Base-by-base conservation (phyloP, 2,797 vertebrate species). In the Coranthus polyacanthus region DNA sequence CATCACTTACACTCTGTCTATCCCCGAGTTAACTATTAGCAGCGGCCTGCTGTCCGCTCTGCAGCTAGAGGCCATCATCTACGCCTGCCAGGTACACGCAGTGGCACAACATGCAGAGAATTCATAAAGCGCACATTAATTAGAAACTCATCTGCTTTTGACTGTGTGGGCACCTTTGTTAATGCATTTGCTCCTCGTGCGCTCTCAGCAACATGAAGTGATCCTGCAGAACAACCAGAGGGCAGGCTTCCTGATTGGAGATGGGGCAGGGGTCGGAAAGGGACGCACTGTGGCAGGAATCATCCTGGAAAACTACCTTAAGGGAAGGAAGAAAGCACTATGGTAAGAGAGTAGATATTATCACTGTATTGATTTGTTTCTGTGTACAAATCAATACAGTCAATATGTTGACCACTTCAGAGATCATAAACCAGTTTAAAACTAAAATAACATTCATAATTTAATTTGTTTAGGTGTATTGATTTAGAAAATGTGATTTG, bases 271-370 rank as follows among this genome's bases (percentile, higher is more conserved):
- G 0, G 98, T 99, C 0, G 98, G 97, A 42, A 99, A 99, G 85
- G 98, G 98, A 50, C 95, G 98, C 67, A 99, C 98, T 0, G 96
- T 99, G 75, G 97, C 98, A 0, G 98, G 98, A 63, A 96, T 99
- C 88, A 99, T 99, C 75, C 87, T 98, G 63, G 97, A 99, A 82
- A 99, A 98, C 80, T 95, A 92, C 82, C 88, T 96, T 57, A 97
- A 94, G 66, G 96, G 96, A 88, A 94, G 97, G 69, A 99, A 95
- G 81, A 99, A 97, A 94, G 80, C 98, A 71, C 84, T 99, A 83
- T 99, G 98, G 98, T 99, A 85, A 95, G 95, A 58, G 1, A 47
- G 15, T 50, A 18, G 24, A 51, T 54, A 53, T 34, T 52, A 47
- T 32, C 26, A 4, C 22, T 2, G 7, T 32, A 32, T 32, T 32